A percentile compares a stretch with the other conserved stretches of the same genome.
These are phyloP conservation scores for Rhyacophila brunnea DNA, from an alignment of 1,140 invertebrate genomes.

Conservation along the genomic window DNA sequence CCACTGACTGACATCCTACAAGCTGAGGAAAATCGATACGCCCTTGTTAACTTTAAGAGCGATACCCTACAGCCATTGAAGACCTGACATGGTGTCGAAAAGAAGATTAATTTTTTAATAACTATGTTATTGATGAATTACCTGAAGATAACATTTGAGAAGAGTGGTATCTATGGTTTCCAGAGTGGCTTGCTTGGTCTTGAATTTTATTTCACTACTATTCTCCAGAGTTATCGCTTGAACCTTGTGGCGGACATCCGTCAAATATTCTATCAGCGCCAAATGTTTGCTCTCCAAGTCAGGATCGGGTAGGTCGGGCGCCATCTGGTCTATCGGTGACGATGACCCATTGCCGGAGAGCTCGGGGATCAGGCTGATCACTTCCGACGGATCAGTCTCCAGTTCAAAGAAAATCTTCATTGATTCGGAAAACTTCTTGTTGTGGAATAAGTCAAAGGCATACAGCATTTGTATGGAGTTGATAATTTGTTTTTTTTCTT, in stretches of 20 bases:
- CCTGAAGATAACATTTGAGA: conserved; percentile 93
- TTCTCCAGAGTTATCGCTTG: conserved; percentile 40
- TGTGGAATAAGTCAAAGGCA: conserved; percentile 87
- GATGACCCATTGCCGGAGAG: conserved; percentile 62
- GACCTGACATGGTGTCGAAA: no score
- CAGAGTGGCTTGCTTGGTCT: conserved; percentile 61
- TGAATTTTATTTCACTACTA: conserved; percentile 35
- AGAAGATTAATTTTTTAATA: no score
- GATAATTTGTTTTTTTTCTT: conserved; percentile 78
- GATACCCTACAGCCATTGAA: no score
- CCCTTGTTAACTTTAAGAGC: no score
- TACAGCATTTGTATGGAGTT: conserved; percentile 87
- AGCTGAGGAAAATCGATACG: no score
- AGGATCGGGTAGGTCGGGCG: conserved; percentile 70
- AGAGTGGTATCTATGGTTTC: conserved; percentile 96
- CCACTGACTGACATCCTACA: no score
- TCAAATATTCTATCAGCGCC: conserved; percentile 87
- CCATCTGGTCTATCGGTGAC: conserved; percentile 55
- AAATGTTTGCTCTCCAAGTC: conserved; percentile 87
- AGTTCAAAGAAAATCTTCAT: conserved; percentile 89
- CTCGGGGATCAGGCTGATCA: conserved; percentile 91
- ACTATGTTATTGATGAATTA: no score
- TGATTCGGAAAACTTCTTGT: conserved; percentile 83
- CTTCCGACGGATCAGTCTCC: conserved; percentile 89
- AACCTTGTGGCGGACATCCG: conserved; percentile 66